Evolutionary conservation across 2,888 invertebrate species (phyloP), one percentile per base, ranked within the genome.

Genomic region (Chironomus tentans): DNA sequence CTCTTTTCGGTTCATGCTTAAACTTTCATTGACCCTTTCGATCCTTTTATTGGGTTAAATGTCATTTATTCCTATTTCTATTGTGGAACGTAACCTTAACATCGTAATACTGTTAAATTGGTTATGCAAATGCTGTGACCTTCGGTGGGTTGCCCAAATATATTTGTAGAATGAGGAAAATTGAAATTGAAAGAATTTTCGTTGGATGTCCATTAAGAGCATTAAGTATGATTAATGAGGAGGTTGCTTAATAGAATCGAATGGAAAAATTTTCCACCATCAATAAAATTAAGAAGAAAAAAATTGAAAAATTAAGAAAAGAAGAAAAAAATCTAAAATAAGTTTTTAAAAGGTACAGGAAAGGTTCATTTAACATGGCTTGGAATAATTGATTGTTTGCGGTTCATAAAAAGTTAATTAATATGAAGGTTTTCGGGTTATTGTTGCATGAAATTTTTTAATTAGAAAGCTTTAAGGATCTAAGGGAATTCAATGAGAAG

Each of bases 1-100:
- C 62, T 18, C 21, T 28, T 28, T 28, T 28, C 5, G 28, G 28
- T 28, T 28, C 28, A 56, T 22, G 5, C 65, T 65, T 65, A 24
- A 65, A 65, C 65, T 65, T 65, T 65, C 65, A 65, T 65, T 65
- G 65, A 65, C 65, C 65, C 65, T 65, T 24, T 65, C 24, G 65
- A 65, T 65, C 65, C 18, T 3, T 65, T 21, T 22, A 21, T 65
- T 65, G 65, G 65, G 65, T 65, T 65, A 21, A 65, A 65, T 65
- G 65, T 65, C 13, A 13, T 12, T 24, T 21, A 22, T 18, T 56
- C 18, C 7, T 38, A 4, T 38, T 38, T 7, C 38, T 38, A 38
- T 38, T 38, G 38, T 38, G 38, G 10, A 38, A 10, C 6, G 15
- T 18, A 56, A 56, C 56, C 56, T 56, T 56, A 18, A 56, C 56